Evolutionary conservation across 2,797 vertebrate species (phyloP), one percentile per base, ranked within the genome.

Genomic region (Coregonus sp.): DNA sequence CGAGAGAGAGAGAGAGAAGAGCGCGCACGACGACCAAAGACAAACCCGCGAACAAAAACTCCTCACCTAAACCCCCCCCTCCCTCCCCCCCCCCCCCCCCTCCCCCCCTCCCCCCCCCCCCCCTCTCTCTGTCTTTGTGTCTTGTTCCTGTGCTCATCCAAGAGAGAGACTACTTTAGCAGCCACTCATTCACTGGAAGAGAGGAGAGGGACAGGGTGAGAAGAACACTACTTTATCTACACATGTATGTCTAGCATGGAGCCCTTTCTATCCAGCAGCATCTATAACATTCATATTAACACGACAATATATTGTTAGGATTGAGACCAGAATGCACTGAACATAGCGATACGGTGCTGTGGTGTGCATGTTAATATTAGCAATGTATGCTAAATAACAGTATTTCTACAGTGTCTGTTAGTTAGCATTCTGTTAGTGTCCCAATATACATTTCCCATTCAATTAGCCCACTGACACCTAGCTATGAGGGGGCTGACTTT

Each of bases 171-270:
- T 96, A 99, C 94, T 99, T 99, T 89, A 99, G 96, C 90, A 99
- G 94, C 98, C 97, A 99, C 91, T 99, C 98, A 77, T 99, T 99
- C 94, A 99, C 98, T 99, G 93, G 87, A 93, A 92, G 88, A 92
- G 89, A 82, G 15, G 29, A 82, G 59, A 79, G 51, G 31, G 15
- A 80, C 73, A 15, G 33, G 35, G 66, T 74, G 25, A 73, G 40
- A 37, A 63, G 5, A 9, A 67, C 70, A 50, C 70, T 31, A 5
- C 70, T n/a, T 59, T 9, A 7, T 35, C 56, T 35, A 70, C 73
- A 52, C n/a, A 63, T 29, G 25, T n/a, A 61, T 6, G 3, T 61
- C 9, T 61, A 61, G 59, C 59, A 63, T 12, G 7, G 20, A 25
- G 25, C 0, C n/a, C 59, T 63, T 29, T 63, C 20, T 63, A 63